A percentile compares a stretch with the other conserved stretches of the same genome.
Evolutionary conservation across 2,888 invertebrate species (phyloP).

Genomic region (Tenthredo livida): DNA sequence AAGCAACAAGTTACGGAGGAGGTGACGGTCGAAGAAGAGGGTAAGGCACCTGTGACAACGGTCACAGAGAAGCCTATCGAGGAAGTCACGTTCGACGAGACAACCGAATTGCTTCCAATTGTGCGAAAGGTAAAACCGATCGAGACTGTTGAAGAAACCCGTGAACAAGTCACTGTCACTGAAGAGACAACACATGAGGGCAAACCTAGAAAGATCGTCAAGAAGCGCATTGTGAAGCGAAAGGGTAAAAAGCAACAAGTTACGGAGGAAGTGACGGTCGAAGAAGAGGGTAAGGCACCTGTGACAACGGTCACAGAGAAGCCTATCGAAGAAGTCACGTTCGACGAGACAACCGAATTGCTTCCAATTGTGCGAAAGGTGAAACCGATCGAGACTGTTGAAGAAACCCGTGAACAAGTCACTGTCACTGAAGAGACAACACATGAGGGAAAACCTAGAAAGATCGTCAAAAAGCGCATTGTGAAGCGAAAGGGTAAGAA

Average conservation of each 20-base stretch:
- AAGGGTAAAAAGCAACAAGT: slow-evolving; percentile 78
- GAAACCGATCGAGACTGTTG: not conserved
- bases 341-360: too few species aligned
- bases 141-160: slow-evolving; percentile 70
- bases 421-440: slow-evolving; percentile 61
- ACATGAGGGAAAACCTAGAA: slow-evolving; percentile 66
- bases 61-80: slow-evolving; percentile 52
- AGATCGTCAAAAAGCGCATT: slow-evolving; percentile 76
- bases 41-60: slow-evolving; percentile 70
- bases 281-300: slow-evolving; percentile 74
- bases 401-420: slow-evolving; percentile 54
- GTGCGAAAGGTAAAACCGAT: slow-evolving; percentile 65
- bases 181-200: slow-evolving; percentile 72
- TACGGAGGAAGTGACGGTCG: slow-evolving; percentile 78
- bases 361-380: slow-evolving; percentile 59
- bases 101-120: too few species aligned
- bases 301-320: slow-evolving; percentile 29
- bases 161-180: slow-evolving; percentile 76
- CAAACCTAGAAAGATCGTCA: slow-evolving; percentile 70
- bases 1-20: slow-evolving; percentile 79
- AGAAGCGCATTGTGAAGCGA: slow-evolving; percentile 78
- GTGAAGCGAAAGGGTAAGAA: slow-evolving; percentile 78
- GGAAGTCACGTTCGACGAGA: slow-evolving; percentile 47
- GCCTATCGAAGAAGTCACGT: too few species aligned
- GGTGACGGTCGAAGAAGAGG: slow-evolving; percentile 77